A percentile compares a stretch with the other conserved stretches of the same genome.
Conservation (phyloP, 2,888 invertebrate species). For the Watsonalla binaria region DNA sequence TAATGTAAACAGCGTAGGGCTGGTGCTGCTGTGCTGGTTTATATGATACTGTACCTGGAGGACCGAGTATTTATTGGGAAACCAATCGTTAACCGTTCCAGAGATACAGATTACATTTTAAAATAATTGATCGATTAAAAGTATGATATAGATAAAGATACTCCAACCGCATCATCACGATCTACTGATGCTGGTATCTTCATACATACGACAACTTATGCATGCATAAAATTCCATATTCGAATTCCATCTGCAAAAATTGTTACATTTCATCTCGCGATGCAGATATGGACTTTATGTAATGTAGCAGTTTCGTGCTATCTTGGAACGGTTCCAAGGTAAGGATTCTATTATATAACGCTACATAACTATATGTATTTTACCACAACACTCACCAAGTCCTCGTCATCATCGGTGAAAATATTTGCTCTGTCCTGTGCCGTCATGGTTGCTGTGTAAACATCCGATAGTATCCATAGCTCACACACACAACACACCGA, state of each 20-base stretch:
- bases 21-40: no score
- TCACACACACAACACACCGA: constrained; percentile 54
- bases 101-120: no score
- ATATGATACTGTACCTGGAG: no score
- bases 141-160: no score
- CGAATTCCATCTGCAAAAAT: neutral
- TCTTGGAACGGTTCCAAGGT: constrained; percentile 47
- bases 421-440: constrained; percentile 65
- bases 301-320: constrained; percentile 22
- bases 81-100: no score
- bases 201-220: no score
- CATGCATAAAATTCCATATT: neutral
- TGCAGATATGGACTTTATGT: constrained; percentile 44
- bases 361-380: neutral
- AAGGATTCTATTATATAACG: constrained; percentile 45
- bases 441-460: constrained; percentile 57
- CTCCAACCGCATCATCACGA: no score
- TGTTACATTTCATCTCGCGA: constrained; percentile 19
- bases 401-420: constrained; percentile 69
- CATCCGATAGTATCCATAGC: constrained; percentile 57
- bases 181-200: neutral
- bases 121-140: no score
- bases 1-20: no score
- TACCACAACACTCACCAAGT: constrained; percentile 52
- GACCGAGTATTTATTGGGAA: no score